Evolutionary conservation across 2,888 invertebrate genomes (phyloP), one percentile per base, ranked within the genome.

Genomic region (Zele albiditarsus): DNA sequence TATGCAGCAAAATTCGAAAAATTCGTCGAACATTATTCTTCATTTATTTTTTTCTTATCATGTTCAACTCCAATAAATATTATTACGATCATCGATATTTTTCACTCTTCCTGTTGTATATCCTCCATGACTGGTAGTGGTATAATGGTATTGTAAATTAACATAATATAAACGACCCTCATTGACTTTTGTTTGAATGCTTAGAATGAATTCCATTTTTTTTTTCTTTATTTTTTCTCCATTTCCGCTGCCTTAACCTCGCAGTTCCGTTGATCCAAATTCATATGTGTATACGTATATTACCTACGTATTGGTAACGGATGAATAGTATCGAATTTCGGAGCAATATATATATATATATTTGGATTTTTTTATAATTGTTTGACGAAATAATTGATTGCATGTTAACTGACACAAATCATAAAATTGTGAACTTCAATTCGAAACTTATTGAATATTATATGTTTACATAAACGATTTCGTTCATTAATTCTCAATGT

Each of bases 131-230:
- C 6, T 53, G 20, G n/a, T 53, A 6, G n/a, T n/a, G 16, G 3
- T 53, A 5, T 53, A 1, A 53, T 6, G n/a, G 20, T 20, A 23
- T 20, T 1, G 6, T 53, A 16, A 53, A 46, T 46, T 46, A 46
- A 46, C 46, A 46, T 53, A 53, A 53, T 53, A 20, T 53, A 53
- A 53, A 53, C 53, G 53, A 53, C 53, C 53, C 53, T 20, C 53
- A 20, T 53, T 53, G 53, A 53, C 53, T 53, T 53, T 23, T 23
- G 20, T 53, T 53, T 23, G 5, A 53, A 1, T 53, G 8, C 20
- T 53, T n/a, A 5, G n/a, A 53, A 53, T 53, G 8, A 53, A 53
- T 53, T 53, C 20, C 20, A 53, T 53, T 20, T 10, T 8, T 8
- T 53, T 53, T n/a, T n/a, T 46, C 8, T 53, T 53, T 46, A n/a